Evolutionary conservation across 2,797 vertebrate genomes (phyloP).

Genomic region (Buceros bicornis): DNA sequence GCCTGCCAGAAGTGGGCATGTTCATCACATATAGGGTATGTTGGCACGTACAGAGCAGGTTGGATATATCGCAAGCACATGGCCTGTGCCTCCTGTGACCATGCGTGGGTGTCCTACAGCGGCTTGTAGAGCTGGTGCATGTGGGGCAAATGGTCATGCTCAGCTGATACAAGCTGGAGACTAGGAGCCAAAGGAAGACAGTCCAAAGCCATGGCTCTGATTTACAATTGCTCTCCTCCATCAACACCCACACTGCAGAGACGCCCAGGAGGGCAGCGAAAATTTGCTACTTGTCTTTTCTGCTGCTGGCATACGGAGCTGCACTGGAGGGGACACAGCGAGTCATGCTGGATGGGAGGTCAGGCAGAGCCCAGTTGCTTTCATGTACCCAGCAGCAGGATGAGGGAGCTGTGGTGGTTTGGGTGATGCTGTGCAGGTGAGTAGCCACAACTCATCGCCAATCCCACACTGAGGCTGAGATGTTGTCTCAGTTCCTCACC

Average conservation of each 20-base stretch:
- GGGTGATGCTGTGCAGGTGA: fast-evolving
- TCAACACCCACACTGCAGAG: background rate
- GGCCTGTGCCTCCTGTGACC: background rate
- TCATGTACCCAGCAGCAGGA: background rate
- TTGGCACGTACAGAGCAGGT: background rate
- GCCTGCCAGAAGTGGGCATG: background rate
- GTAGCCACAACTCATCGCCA: background rate
- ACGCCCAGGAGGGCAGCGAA: background rate
- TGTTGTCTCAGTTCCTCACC: fast-evolving
- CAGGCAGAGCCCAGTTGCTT: background rate
- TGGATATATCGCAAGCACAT: background rate
- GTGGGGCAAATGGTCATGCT: background rate
- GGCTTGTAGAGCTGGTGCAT: background rate
- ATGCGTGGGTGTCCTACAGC: background rate
- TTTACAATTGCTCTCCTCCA: background rate
- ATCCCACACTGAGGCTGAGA: fast-evolving
- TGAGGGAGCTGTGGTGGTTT: background rate
- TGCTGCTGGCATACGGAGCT: background rate
- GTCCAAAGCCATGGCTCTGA: background rate
- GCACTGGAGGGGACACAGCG: fast-evolving
- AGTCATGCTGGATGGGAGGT: background rate
- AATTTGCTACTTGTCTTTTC: background rate
- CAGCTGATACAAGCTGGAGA: background rate
- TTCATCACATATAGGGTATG: background rate
- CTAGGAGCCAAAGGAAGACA: background rate